Base-by-base conservation (phyloP, 92 coral and sea anemone genomes). In the Palythoa grandis region DNA sequence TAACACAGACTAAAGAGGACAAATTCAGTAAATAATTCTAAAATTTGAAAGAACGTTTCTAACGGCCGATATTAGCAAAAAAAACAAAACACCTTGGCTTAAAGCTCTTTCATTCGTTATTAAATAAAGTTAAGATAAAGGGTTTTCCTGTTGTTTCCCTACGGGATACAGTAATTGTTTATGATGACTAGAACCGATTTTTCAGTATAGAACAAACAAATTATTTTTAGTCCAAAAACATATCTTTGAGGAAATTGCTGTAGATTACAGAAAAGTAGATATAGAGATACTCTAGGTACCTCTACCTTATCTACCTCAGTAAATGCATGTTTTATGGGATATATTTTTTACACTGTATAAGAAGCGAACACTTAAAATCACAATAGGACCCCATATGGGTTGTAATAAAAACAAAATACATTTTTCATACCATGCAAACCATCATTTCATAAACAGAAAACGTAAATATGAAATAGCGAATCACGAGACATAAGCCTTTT, bases 151-250 rank as follows among this genome's bases (percentile, higher is more conserved):
- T 77, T 66, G 72, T 80, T 79, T 25, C 17, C 39, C 85, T 43
- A 70, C 40, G 74, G 75, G 85, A 48, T 80, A 29, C 39, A 63
- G 56, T 66, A 63, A 80, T 66, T 80, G 75, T 80, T 80, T 80
- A 66, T 67, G 70, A 70, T 22, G 39, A 61, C 48, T 65, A 66
- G 25, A 48, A 43, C 53, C 40, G 52, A 23, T 57, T 47, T 40
- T 20, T n/a, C 72, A 24, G 35, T 65, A 43, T 50, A 43, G 25
- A 11, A 43, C 35, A 47, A 54, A 12, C 40, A 66, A 11, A 67
- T 22, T 29, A 25, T 25, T 2, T 14, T 69, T 69, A 69, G 47
- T 69, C 39, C 25, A 13, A 69, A 13, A 16, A 12, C 11, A 69
- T 19, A 69, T 37, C 25, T 35, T 43, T 25, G 17, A 63, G 19